Percentiles rank a stretch among this genome's conserved stretches.
Evolutionary conservation across 2,113 vertebrate genomes (phyloP).

Genomic region (Mormyrus iriodes): DNA sequence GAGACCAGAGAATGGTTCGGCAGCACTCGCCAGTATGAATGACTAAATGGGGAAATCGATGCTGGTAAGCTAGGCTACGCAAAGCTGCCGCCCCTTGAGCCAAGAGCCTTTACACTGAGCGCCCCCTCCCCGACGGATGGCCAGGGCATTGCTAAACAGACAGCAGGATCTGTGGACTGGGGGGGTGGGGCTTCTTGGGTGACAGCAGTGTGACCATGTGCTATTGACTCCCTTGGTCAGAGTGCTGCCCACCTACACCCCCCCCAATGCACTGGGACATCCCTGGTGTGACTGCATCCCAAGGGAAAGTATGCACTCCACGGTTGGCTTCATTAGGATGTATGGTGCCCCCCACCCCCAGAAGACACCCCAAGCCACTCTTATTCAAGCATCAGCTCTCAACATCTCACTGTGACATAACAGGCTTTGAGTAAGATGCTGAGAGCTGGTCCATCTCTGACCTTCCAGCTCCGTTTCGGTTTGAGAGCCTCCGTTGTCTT

Average conservation of each 20-base stretch:
- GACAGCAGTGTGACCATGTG: neutral
- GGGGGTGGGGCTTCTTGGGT: neutral
- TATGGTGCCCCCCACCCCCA: neutral
- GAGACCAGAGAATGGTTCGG: neutral
- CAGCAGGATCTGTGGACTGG: neutral
- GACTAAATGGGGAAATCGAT: constrained; percentile 17
- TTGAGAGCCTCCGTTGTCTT: neutral
- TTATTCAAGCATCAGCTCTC: neutral
- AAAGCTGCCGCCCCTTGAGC: neutral
- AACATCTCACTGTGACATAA: neutral
- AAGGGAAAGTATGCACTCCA: neutral
- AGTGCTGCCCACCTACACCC: neutral
- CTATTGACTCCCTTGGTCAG: neutral
- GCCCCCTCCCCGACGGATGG: neutral
- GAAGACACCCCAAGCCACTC: neutral
- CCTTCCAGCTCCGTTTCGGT: neutral
- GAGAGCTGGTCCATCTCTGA: neutral
- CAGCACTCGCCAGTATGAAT: neutral
- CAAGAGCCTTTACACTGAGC: neutral
- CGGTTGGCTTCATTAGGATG: neutral
- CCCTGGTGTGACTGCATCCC: neutral
- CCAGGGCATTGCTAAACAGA: neutral
- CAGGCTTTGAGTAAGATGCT: neutral
- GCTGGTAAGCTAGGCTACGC: neutral
- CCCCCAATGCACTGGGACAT: neutral